Evolutionary conservation across 1,140 invertebrate genomes (phyloP), one percentile per base, ranked within the genome.

Genomic region (Drosophila repleta): DNA sequence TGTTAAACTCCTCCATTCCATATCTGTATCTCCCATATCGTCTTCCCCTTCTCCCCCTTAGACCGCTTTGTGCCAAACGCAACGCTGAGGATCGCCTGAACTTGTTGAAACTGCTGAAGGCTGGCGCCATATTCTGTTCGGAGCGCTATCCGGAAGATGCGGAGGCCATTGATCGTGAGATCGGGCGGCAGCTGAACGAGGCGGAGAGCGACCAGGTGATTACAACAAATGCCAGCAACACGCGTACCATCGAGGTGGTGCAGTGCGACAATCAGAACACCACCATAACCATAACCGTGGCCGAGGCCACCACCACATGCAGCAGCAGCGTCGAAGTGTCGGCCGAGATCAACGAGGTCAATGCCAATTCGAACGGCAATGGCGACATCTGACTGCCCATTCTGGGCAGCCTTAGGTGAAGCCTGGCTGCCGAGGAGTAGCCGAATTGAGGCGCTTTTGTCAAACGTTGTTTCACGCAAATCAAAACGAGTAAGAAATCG

Each of bases 51-150:
- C n/a, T 11, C 1, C 0, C 21, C 13, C 13, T 0, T 37, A 94
- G 94, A 90, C 93, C 94, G 87, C 92, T 96, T 35, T 94, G 95
- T 76, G 96, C 96, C 74, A 96, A 96, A 91, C 93, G 96, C 46
- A 95, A 96, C 92, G 96, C 96, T 24, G 95, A 96, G 90, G 96
- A 96, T 92, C 96, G 96, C 18, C 94, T 97, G 93, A 95, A 96
- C 92, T 93, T 97, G 80, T 92, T 97, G 72, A 94, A 94, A 74
- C 73, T 94, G 1, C 66, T 92, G 0, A 89, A 89, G 35, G 90
- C 90, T 3, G 90, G 90, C 6, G 90, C 90, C 52, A 91, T 91
- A 7, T 91, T 91, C 46, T 91, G 90, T 51, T 91, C 90, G 32
- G 90, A 91, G 56, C 90, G 90, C 4, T 91, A 91, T 83, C 90